Evolutionary conservation across 2,113 vertebrate species (phyloP), one percentile per base, ranked within the genome.

Genomic region (Morone saxatilis): DNA sequence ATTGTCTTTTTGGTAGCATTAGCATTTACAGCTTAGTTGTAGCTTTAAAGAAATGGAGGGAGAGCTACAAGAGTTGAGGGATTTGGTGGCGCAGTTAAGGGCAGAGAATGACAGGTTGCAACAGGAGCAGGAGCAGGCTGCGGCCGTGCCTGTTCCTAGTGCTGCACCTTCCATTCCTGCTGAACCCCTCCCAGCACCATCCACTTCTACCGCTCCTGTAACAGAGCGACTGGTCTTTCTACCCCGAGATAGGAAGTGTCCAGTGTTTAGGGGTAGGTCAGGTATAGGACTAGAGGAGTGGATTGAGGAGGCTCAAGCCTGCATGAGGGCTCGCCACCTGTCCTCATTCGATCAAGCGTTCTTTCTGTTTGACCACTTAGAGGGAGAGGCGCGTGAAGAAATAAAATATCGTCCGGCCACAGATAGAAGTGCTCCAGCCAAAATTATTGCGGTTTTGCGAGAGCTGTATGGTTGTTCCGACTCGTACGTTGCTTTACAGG

Each of bases 281-380:
- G 71, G 56, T 1, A 36, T 74, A 12, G 45, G 43, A 8, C 47
- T 74, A 7, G 7, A 1, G 53, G 22, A n/a, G n/a, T 74, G 71
- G 71, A 10, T 74, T 0, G 43, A 60, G 25, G 71, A 74, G 6
- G 25, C n/a, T 7, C 16, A 74, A n/a, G 71, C 43, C 4, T 74
- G 71, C 1, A 31, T 74, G 56, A 74, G 57, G 4, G 71, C 71
- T 5, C 54, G n/a, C 7, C 71, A 74, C 60, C 19, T 74, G 16
- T 36, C 43, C 9, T 1, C 36, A 36, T 1, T 4, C 13, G 22
- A 61, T 6, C 56, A 48, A 25, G 56, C 71, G 4, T 74, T 61
- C n/a, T 74, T 74, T 22, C 22, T 74, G 16, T 74, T 74, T 48
- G 71, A 74, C 19, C 71, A 74, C 3, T 22, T 74, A 1, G 71